Conservation (phyloP, 1,140 invertebrate genomes). For the Drosophila navojoa region DNA sequence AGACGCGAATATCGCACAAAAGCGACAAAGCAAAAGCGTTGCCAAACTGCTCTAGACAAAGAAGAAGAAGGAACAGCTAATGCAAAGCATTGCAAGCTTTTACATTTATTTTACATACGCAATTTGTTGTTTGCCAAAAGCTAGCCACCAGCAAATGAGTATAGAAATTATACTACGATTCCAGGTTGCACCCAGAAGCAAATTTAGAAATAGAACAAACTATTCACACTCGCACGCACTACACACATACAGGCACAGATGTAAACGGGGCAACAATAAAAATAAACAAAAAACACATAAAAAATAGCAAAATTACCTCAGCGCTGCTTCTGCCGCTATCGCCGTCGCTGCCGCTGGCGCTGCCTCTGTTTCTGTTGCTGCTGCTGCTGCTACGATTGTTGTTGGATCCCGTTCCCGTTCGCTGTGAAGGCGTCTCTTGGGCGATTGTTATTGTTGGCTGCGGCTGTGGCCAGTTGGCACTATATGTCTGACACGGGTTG, state of each 20-base stretch:
- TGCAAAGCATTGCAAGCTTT: slow-evolving; percentile 27
- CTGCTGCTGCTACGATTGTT: slow-evolving; percentile 40
- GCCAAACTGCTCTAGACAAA: slow-evolving; percentile 16
- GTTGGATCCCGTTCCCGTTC: slow-evolving; percentile 48
- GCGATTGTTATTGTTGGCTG: slow-evolving; percentile 70
- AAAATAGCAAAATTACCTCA: slow-evolving; percentile 81
- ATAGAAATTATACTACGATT: slow-evolving; percentile 25
- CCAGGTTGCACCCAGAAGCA: slow-evolving; percentile 59
- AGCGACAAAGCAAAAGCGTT: slow-evolving; percentile 46
- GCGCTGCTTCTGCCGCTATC: slow-evolving; percentile 44
- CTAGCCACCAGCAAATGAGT: slow-evolving; percentile 30
- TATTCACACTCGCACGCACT: slow-evolving; percentile 34
- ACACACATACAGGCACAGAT: slow-evolving; percentile 24
- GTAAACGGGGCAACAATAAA: slow-evolving; percentile 51
- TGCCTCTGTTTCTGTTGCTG: no score
- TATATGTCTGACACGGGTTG: slow-evolving; percentile 29
- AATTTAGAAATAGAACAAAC: slow-evolving; percentile 59
- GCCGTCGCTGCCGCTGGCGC: slow-evolving; percentile 16
- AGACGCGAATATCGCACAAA: slow-evolving; percentile 69
- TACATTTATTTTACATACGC: slow-evolving; percentile 25
- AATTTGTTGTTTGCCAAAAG: slow-evolving; percentile 29
- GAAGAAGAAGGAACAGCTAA: slow-evolving; percentile 3
- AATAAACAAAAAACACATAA: slow-evolving; percentile 73
- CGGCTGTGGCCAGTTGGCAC: slow-evolving; percentile 49
- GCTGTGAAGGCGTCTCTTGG: slow-evolving; percentile 40